phyloP scores from a whole-genome alignment of 1,140 invertebrate species.

The Tetramorium alpestre region DNA sequence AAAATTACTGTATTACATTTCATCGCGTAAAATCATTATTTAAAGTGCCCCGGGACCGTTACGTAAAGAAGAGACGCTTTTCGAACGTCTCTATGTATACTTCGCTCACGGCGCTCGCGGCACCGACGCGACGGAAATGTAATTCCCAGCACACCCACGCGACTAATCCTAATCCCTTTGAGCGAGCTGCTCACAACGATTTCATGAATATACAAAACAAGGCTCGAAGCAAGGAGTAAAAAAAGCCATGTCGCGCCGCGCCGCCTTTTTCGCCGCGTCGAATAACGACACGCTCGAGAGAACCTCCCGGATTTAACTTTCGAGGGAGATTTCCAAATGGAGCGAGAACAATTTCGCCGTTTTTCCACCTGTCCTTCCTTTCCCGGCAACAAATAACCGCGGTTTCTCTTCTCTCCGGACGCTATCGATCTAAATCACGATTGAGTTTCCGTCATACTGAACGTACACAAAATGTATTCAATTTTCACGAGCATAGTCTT shows the following conservation, averaged over 20 bases:
- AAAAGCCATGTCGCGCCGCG: not conserved
- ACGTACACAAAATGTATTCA: not conserved
- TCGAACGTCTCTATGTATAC: not conserved
- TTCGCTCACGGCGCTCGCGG: not conserved
- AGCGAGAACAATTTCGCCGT: constrained; percentile 61
- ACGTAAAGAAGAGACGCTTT: constrained; percentile 21
- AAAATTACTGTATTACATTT: constrained; percentile 41
- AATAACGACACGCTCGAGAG: constrained; percentile 55
- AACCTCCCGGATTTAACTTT: constrained; percentile 55
- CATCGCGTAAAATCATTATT: constrained; percentile 45
- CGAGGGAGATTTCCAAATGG: constrained; percentile 60
- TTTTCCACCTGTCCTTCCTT: constrained; percentile 54
- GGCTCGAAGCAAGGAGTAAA: not conserved
- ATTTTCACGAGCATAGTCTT: not conserved
- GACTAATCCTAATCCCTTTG: constrained; percentile 54
- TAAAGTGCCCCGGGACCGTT: constrained; percentile 17
- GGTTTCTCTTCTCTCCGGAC: not conserved
- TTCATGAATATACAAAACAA: constrained; percentile 59
- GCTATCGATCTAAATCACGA: not conserved
- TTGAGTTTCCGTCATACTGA: constrained; percentile 25
- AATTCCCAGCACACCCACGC: constrained; percentile 30
- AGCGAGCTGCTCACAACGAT: constrained; percentile 39
- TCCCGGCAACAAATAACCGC: constrained; percentile 21
- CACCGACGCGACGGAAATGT: constrained; percentile 12
- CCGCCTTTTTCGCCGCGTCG: constrained; percentile 37